Evolutionary conservation across 2,797 vertebrate genomes (phyloP).

Genomic region (Scolopax bukidnonensis): DNA sequence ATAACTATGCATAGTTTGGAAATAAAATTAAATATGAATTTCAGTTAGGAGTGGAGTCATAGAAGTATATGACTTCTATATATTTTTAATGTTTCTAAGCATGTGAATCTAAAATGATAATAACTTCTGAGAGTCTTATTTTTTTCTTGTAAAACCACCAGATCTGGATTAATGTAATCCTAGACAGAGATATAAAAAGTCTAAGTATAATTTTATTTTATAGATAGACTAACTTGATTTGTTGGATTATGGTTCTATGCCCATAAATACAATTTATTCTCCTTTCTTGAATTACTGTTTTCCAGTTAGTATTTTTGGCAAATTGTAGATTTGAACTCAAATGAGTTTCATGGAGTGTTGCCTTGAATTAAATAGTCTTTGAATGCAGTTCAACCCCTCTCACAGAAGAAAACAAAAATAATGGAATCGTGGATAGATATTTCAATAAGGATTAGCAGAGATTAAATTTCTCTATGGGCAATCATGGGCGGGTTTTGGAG

Average conservation of each 20-base stretch:
- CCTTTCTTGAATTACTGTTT: not conserved
- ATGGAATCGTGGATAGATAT: not conserved
- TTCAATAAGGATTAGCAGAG: constrained; percentile 3
- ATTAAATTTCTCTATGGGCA: not conserved
- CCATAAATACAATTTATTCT: not conserved
- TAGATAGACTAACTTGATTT: not conserved
- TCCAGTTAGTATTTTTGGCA: not conserved
- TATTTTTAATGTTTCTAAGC: not conserved
- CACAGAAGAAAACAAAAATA: not conserved
- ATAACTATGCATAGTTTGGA: not conserved
- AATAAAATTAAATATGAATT: not conserved
- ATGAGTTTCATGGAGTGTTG: not conserved
- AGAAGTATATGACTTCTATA: not conserved
- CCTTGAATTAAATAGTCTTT: not conserved
- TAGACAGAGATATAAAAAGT: not conserved
- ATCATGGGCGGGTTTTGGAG: not conserved
- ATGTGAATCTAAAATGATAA: not conserved
- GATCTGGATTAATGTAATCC: not conserved
- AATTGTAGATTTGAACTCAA: not conserved
- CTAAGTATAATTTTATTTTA: not conserved
- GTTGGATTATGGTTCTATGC: not conserved
- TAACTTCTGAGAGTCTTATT: not conserved
- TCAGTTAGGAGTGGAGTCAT: not conserved
- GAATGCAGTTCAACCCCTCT: not conserved
- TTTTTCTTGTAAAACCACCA: not conserved